phyloP scores from a whole-genome alignment of 2,113 vertebrate species.

The Sebastes fasciatus region DNA sequence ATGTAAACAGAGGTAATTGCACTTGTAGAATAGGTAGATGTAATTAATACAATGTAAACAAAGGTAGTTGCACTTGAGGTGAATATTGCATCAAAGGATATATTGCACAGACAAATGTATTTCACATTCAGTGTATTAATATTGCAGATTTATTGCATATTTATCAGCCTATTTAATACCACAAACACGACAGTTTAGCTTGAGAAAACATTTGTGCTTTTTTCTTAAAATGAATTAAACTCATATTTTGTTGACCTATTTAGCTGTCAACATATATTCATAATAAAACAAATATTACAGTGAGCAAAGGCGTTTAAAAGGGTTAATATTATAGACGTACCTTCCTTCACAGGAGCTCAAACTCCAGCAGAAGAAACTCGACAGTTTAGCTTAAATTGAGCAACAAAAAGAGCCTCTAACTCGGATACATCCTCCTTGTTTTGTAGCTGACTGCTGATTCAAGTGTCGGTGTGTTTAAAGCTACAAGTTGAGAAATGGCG shows the following conservation, averaged over 20 bases:
- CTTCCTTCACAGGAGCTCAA: slow-evolving; percentile 53
- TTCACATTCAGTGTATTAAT: too few relatives aligned
- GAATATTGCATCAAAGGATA: too few relatives aligned
- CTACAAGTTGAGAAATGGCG: slow-evolving; percentile 34
- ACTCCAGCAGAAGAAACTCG: slow-evolving; percentile 22
- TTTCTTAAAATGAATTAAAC: not conserved
- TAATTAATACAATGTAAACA: too few relatives aligned
- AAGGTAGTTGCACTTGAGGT: too few relatives aligned
- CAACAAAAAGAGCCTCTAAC: not conserved
- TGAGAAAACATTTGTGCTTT: not conserved
- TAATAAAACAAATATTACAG: too few relatives aligned
- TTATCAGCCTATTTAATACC: not conserved
- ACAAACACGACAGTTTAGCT: not conserved
- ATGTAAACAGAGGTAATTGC: too few relatives aligned
- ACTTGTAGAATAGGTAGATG: too few relatives aligned
- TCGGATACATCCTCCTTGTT: slow-evolving; percentile 12
- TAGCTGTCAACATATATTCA: not conserved
- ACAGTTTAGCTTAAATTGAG: not conserved
- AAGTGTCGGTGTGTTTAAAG: not conserved
- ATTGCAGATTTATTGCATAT: not conserved
- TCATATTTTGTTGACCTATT: slow-evolving; percentile 16
- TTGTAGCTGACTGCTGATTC: not conserved
- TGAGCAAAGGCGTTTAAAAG: not conserved
- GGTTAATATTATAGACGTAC: not conserved
- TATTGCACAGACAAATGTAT: too few relatives aligned